Evolutionary conservation across 2,797 vertebrate genomes (phyloP).

Genomic region (Oceanodroma leucorhoa): DNA sequence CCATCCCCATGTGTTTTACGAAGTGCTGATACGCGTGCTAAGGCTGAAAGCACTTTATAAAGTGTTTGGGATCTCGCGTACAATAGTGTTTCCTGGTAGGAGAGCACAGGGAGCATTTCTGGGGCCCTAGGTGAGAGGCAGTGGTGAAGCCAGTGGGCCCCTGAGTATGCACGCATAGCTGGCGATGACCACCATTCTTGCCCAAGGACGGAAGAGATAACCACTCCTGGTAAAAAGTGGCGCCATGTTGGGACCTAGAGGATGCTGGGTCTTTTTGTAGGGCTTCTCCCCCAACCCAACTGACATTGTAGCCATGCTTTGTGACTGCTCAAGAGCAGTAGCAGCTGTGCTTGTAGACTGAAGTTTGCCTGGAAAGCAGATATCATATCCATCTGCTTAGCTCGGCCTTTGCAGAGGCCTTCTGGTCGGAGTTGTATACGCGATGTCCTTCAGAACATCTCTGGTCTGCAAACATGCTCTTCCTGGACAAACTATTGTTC

Average conservation of each 20-base stretch:
- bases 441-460: not conserved
- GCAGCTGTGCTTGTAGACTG: not conserved
- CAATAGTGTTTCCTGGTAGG: not conserved
- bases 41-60: slow-evolving; percentile 28
- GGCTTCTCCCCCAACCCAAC: not conserved
- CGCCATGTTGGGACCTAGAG: accelerated
- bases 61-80: not conserved
- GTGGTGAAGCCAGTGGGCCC: not conserved
- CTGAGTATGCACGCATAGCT: not conserved
- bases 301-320: not conserved
- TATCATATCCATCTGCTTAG: not conserved
- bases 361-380: not conserved
- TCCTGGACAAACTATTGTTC: not conserved
- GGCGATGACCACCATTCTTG: accelerated
- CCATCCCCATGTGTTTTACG: not conserved
- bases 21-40: not conserved
- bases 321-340: not conserved
- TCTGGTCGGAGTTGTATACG: not conserved
- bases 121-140: not conserved
- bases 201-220: not conserved
- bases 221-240: not conserved
- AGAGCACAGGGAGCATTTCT: not conserved
- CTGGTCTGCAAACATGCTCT: not conserved
- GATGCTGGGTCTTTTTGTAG: not conserved
- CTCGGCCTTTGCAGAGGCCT: not conserved